Conservation (phyloP, 2,888 invertebrate species). For the Marronus borbonicus region DNA sequence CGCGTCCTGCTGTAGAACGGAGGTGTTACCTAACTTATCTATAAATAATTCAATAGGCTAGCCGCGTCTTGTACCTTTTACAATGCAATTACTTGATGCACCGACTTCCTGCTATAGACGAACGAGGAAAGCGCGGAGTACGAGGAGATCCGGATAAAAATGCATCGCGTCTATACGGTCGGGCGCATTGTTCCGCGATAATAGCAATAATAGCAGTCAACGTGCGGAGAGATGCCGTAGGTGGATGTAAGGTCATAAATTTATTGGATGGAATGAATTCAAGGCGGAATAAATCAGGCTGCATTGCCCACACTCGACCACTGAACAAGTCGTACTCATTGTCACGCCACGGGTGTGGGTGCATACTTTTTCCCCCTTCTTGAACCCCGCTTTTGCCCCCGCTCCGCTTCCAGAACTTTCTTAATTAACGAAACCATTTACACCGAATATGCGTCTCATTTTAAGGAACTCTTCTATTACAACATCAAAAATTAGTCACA, state of each 20-base stretch:
- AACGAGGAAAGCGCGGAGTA: slow-evolving; percentile 8
- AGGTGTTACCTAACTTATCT: slow-evolving; percentile 13
- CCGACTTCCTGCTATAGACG: slow-evolving; percentile 43
- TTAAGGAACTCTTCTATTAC: too few relatives aligned
- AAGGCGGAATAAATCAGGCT: slow-evolving; percentile 50
- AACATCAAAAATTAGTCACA: too few relatives aligned
- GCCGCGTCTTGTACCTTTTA: slow-evolving; percentile 7
- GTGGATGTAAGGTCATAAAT: slow-evolving; percentile 50
- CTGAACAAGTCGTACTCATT: slow-evolving; percentile 28
- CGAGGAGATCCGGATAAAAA: slow-evolving; percentile 23
- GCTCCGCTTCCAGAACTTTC: too few relatives aligned
- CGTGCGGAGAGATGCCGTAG: slow-evolving; percentile 38
- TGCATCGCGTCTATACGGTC: slow-evolving; percentile 13
- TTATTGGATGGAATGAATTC: slow-evolving; percentile 50
- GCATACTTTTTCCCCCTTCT: neutral
- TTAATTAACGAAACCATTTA: too few relatives aligned
- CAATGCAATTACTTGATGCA: neutral
- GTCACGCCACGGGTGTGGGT: slow-evolving; percentile 35
- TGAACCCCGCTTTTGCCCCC: too few relatives aligned
- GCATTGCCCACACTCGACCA: slow-evolving; percentile 37
- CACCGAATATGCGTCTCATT: too few relatives aligned
- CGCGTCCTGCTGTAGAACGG: slow-evolving; percentile 24
- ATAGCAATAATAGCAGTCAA: slow-evolving; percentile 26
- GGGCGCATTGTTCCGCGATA: slow-evolving; percentile 47
- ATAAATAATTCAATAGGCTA: slow-evolving; percentile 37